phyloP scores from a whole-genome alignment of 2,888 invertebrate genomes.

The Nephrotoma guestfalica region DNA sequence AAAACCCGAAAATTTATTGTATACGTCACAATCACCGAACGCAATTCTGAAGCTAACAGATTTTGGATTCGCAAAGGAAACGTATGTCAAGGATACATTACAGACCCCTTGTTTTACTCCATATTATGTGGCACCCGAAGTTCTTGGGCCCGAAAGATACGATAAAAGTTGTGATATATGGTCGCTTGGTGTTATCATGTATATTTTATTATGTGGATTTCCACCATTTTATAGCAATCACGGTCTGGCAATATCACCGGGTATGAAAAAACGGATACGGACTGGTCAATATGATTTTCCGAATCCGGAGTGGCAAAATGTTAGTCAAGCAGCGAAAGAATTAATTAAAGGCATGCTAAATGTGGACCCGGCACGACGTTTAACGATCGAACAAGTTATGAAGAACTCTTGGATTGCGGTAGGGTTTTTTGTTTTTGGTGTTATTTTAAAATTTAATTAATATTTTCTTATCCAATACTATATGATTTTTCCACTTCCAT shows the following conservation, averaged over 20 bases:
- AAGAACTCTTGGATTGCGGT: constrained; percentile 76
- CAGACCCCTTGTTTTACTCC: constrained; percentile 99
- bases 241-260: constrained; percentile 94
- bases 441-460: neutral
- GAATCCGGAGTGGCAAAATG: constrained; percentile 88
- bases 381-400: constrained; percentile 85
- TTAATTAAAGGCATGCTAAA: constrained; percentile 88
- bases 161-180: constrained; percentile 99
- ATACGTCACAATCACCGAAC: constrained; percentile 55
- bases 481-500: too few relatives aligned
- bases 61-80: constrained; percentile 98
- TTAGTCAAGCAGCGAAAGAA: constrained; percentile 89
- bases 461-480: too few relatives aligned
- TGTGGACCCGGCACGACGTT: constrained; percentile 80
- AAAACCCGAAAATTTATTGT: constrained; percentile 94
- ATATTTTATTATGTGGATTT: constrained; percentile 94
- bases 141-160: constrained; percentile 92
- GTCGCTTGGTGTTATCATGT: constrained; percentile 98
- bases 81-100: constrained; percentile 66
- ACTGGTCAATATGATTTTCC: constrained; percentile 97
- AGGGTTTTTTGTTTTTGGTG: constrained; percentile 27
- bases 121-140: constrained; percentile 79
- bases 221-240: constrained; percentile 98
- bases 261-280: constrained; percentile 84
- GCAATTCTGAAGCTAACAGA: constrained; percentile 93